Evolutionary conservation across 2,113 vertebrate genomes (phyloP).

Genomic region (cattle (Bos taurus)): DNA sequence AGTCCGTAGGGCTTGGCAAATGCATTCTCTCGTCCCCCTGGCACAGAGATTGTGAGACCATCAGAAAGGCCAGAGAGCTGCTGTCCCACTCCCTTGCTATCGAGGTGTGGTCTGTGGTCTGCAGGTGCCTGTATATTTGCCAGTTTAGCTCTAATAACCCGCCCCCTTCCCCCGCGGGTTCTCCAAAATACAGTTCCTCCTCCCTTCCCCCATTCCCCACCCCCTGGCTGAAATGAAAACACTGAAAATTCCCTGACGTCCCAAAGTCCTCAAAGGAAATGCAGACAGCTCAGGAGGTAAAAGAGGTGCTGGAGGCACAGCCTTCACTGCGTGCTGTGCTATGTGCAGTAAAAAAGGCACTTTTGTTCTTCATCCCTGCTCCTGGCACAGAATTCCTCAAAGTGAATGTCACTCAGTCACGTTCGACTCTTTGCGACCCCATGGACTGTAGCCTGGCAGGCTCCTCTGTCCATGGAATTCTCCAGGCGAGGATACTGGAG

Average conservation of each 20-base stretch:
- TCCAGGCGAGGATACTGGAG: neutral
- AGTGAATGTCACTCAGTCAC: neutral
- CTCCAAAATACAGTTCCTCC: neutral
- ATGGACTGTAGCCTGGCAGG: neutral
- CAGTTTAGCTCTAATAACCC: too few relatives aligned
- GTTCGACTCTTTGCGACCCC: neutral
- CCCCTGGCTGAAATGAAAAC: neutral
- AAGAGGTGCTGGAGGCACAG: neutral
- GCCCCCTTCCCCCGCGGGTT: neutral
- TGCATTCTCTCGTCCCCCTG: slow-evolving; percentile 94
- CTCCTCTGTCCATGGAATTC: neutral
- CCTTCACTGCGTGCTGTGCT: accelerated
- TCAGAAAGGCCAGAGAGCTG: neutral
- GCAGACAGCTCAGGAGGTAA: neutral
- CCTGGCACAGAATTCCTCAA: neutral
- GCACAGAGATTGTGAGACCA: neutral
- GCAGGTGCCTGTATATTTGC: neutral
- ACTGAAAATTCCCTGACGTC: neutral
- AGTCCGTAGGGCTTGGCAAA: slow-evolving; percentile 89
- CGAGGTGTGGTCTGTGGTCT: neutral
- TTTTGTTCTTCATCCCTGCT: accelerated
- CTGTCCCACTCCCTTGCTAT: neutral
- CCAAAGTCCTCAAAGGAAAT: neutral
- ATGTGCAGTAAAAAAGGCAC: accelerated
- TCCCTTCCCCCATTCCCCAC: too few relatives aligned